These are phyloP conservation scores for Gryllus longicercus DNA, from an alignment of 2,888 invertebrate species.

Conservation along the genomic window DNA sequence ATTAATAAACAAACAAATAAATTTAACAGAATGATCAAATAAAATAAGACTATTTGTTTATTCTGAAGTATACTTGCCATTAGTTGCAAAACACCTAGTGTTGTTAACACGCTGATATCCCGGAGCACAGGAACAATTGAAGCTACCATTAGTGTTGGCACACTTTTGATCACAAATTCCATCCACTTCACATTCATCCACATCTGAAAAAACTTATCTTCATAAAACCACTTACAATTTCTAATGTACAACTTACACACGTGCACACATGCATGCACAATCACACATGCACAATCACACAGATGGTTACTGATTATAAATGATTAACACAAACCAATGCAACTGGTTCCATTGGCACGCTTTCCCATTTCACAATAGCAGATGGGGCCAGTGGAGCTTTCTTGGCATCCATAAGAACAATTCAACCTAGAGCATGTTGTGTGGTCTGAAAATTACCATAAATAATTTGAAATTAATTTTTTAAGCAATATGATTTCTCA, in stretches of 20 bases:
- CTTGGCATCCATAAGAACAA: background rate
- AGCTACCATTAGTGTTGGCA: constrained; percentile 63
- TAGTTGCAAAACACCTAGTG: constrained; percentile 62
- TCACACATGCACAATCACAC: background rate
- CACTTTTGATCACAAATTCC: constrained; percentile 73
- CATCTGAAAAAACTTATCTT: constrained; percentile 52
- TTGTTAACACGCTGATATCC: constrained; percentile 62
- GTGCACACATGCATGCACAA: too few relatives aligned
- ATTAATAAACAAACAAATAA: too few relatives aligned
- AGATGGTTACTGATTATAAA: background rate
- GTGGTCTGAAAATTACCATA: background rate
- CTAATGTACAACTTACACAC: too few relatives aligned
- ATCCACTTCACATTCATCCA: constrained; percentile 71
- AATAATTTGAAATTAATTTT: too few relatives aligned
- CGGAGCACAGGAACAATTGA: constrained; percentile 66
- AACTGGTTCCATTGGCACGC: background rate
- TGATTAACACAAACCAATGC: background rate
- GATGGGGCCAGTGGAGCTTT: background rate
- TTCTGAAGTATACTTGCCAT: constrained; percentile 55
- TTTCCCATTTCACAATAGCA: background rate
- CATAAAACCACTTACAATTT: too few relatives aligned
- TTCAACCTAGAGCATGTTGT: background rate
- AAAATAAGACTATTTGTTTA: background rate
- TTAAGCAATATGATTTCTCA: too few relatives aligned
- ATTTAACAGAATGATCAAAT: constrained; percentile 23